A percentile compares a stretch with the other conserved stretches of the same genome.
Conservation (phyloP, 2,888 invertebrate genomes). For the Cosmia pyralina region DNA sequence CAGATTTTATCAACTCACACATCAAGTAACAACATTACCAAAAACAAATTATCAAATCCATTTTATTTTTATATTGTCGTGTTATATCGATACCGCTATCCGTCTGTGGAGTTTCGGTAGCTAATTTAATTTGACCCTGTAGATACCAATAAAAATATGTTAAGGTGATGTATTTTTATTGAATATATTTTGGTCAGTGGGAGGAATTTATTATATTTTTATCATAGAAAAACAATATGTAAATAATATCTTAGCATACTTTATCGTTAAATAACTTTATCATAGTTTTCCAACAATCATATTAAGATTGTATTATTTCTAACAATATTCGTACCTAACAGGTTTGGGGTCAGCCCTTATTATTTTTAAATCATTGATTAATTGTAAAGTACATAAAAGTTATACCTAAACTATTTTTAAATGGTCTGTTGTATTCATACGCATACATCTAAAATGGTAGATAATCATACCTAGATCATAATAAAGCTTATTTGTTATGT, state of each 20-base stretch:
- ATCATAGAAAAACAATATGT: slow-evolving; percentile 52
- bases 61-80: too few species aligned
- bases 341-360: slow-evolving; percentile 12
- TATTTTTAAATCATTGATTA: slow-evolving; percentile 37
- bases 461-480: slow-evolving; percentile 26
- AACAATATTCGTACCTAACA: slow-evolving; percentile 19
- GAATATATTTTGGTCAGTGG: slow-evolving; percentile 35
- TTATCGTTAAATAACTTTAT: slow-evolving; percentile 22
- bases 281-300: slow-evolving; percentile 29
- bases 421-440: slow-evolving; percentile 59
- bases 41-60: too few species aligned
- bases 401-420: slow-evolving; percentile 44
- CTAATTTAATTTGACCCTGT: too few species aligned
- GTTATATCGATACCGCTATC: too few species aligned
- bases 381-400: slow-evolving; percentile 58
- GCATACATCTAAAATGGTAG: slow-evolving; percentile 37
- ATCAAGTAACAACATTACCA: too few species aligned
- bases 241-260: slow-evolving; percentile 55
- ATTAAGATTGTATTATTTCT: slow-evolving; percentile 25
- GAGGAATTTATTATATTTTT: slow-evolving; percentile 41
- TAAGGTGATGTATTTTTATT: slow-evolving; percentile 44
- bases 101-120: too few species aligned
- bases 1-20: too few species aligned
- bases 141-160: background rate
- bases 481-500: background rate